These are phyloP conservation scores for Ochropacha duplaris DNA, from an alignment of 2,888 invertebrate genomes.

Conservation along the genomic window DNA sequence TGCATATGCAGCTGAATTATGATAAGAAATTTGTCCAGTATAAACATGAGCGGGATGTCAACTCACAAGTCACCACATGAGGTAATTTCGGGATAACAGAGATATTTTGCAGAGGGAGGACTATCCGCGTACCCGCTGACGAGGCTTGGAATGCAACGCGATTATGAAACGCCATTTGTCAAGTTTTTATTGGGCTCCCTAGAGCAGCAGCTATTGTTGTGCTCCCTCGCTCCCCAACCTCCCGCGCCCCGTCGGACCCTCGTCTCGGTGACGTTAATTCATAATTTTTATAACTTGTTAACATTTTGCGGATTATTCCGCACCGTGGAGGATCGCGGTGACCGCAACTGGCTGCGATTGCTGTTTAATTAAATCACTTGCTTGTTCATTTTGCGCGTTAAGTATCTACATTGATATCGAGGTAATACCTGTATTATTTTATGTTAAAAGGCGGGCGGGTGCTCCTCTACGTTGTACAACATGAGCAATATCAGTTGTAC, in stretches of 20 bases:
- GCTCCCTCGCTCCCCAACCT: conserved; percentile 31
- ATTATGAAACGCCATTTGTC: conserved; percentile 83
- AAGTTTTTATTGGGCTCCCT: conserved; percentile 82
- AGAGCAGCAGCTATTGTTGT: conserved; percentile 69
- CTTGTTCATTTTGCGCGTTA: neutral
- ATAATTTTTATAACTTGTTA: conserved; percentile 81
- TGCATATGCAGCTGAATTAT: conserved; percentile 9
- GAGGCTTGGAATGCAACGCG: conserved; percentile 75
- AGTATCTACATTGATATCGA: too few relatives aligned
- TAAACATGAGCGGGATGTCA: conserved; percentile 9
- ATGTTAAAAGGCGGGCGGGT: too few relatives aligned
- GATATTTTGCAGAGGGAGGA: conserved; percentile 64
- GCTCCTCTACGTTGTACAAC: too few relatives aligned
- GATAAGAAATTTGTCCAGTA: neutral
- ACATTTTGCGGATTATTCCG: conserved; percentile 58
- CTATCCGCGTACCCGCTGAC: conserved; percentile 67
- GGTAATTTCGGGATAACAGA: conserved; percentile 50
- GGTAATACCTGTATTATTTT: too few relatives aligned
- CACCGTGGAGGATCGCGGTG: neutral
- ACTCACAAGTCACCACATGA: conserved; percentile 17
- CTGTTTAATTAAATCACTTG: neutral
- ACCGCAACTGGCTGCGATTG: neutral
- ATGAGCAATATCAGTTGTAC: too few relatives aligned
- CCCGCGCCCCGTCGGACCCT: conserved; percentile 57
- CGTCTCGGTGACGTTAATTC: conserved; percentile 70